Evolutionary conservation across 2,888 invertebrate species (phyloP), one percentile per base, ranked within the genome.

Genomic region (Junonia oenone): DNA sequence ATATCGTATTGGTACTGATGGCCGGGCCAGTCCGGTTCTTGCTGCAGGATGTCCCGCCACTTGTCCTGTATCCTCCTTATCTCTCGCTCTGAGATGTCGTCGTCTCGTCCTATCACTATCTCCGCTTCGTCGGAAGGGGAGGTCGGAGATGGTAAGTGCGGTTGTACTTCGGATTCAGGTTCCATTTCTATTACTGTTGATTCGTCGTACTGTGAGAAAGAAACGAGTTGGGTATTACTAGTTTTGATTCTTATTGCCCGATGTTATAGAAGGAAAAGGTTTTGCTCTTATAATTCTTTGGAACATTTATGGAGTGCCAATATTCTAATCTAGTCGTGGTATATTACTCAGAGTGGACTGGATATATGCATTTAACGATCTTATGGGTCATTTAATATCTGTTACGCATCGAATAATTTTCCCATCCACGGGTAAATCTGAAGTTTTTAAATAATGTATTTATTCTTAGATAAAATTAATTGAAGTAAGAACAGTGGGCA

Each of bases 31-130:
- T 90, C 90, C 0, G 74, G 72, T 55, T 90, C 90, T 0, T 92
- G 89, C 2, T 92, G 92, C 68, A 97, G 89, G 55, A 94, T 92
- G 73, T 94, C 94, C 76, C 93, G 93, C 93, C 95, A 95, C 76
- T 94, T 95, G 54, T 94, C 93, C 79, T 93, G 93, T 51, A 96
- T 94, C n/a, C 94, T 91, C 38, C 92, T 88, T 58, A 93, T 93
- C 56, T 93, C 94, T 6, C 76, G 60, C 60, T 81, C 81, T 0
- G 75, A 72, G 26, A 72, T 68, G 14, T 81, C 88, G 43, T 89
- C 87, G 31, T 76, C 76, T 0, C 81, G 61, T 2, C 92, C 92
- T 65, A 94, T 93, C 56, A 95, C 94, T 11, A 94, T 91, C 77
- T 94, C 93, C 22, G 92, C 91, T 64, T 92, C 92, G 22, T 91